Evolutionary conservation across 2,888 invertebrate genomes (phyloP), one percentile per base, ranked within the genome.

Genomic region (Apamea epomidion): DNA sequence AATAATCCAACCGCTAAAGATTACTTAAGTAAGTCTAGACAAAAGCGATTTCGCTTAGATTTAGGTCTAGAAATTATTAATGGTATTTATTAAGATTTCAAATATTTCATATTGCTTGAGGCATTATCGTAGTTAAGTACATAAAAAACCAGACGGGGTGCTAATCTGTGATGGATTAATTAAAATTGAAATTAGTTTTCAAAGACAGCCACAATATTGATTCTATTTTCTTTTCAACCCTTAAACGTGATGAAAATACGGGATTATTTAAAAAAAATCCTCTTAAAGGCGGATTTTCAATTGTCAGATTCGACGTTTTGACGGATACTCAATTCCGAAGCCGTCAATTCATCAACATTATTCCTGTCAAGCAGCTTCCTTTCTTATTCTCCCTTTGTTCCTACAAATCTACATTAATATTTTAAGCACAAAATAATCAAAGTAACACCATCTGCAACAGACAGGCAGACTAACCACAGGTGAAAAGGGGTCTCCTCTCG

Each of bases 381-480:
- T 32, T 21, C 6, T 18, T 14, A 65, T 37, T 58, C 37, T 45
- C 64, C 71, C 18, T 42, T 48, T 58, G 48, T 74, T 65, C 60
- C 51, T 51, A 16, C 48, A 62, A 69, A 62, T 45, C 29, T 64
- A 37, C 65, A 74, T 74, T 73, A 72, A 75, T 70, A 72, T 80
- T 77, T 58, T 51, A 42, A 67, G 76, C 75, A 42, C 25, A 70
- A 70, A 80, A 80, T 76, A 83, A 80, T 86, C 68, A 51, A 67
- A 86, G 58, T 64, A 67, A 51, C 86, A 62, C 83, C 83, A 75
- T 78, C 85, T 87, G 85, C 60, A 70, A 16, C 32, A 77, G 85
- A 85, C 87, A 81, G 85, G 64, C 77, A 67, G 84, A 67, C 75
- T 60, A 82, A 85, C 84, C 84, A 64, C 87, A 85, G 87, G 87